phyloP scores from a whole-genome alignment of 2,113 vertebrate species.

The Albula glossodonta region DNA sequence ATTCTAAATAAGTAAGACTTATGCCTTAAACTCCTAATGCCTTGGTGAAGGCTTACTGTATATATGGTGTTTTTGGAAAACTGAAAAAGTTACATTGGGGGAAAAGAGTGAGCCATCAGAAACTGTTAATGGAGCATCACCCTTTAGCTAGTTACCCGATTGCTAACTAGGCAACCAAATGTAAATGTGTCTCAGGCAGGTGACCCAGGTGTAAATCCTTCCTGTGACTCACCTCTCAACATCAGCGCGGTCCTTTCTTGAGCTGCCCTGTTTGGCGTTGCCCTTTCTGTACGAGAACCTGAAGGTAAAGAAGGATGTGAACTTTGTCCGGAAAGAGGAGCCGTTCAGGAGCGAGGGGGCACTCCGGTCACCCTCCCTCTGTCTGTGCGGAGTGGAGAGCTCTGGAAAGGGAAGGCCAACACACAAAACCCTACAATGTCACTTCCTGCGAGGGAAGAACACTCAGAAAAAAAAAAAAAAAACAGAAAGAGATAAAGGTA shows the following conservation, averaged over 20 bases:
- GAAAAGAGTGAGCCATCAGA: too few relatives aligned
- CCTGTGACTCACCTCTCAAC: not conserved
- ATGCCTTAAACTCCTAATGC: too few relatives aligned
- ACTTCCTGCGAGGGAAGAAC: not conserved
- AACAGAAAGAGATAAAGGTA: not conserved
- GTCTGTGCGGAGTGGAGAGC: not conserved
- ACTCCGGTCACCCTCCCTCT: not conserved
- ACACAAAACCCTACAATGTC: not conserved
- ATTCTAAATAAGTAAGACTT: too few relatives aligned
- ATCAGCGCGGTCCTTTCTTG: not conserved
- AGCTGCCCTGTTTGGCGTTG: not conserved
- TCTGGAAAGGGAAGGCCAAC: not conserved
- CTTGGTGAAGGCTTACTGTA: too few relatives aligned
- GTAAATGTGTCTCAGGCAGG: too few relatives aligned
- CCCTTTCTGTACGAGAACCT: not conserved
- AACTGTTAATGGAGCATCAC: too few relatives aligned
- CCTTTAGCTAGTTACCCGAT: too few relatives aligned
- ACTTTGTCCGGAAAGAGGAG: not conserved
- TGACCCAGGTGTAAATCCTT: too few relatives aligned
- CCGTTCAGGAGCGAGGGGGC: not conserved
- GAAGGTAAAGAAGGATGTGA: constrained; percentile 6
- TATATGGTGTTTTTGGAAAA: too few relatives aligned
- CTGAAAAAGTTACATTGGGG: too few relatives aligned
- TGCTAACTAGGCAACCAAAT: too few relatives aligned
- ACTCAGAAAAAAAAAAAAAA: too few relatives aligned